phyloP scores from a whole-genome alignment of 2,888 invertebrate genomes.

The Rotaria magnacalcarata region DNA sequence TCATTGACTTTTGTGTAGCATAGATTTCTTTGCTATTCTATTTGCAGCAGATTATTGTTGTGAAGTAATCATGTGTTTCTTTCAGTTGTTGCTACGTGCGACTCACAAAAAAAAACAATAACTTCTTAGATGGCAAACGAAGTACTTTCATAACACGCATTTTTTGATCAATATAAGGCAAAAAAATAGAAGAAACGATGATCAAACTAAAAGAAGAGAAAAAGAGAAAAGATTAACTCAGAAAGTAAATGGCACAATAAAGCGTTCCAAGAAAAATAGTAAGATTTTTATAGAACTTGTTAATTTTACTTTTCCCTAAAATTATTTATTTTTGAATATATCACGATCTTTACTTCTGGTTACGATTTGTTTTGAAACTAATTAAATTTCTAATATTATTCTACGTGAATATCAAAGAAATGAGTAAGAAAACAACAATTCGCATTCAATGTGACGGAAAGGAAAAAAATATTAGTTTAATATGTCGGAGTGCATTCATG shows the following conservation, averaged over 20 bases:
- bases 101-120: not conserved
- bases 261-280: not conserved
- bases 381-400: too few species aligned
- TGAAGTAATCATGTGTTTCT: not conserved
- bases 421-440: not conserved
- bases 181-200: not conserved
- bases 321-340: not conserved
- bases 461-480: not conserved
- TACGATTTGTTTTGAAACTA: too few species aligned
- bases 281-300: not conserved
- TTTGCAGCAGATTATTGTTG: not conserved
- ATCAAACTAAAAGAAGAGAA: not conserved
- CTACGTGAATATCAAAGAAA: not conserved
- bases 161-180: not conserved
- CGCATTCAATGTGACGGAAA: not conserved
- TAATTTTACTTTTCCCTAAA: not conserved
- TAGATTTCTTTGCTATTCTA: not conserved
- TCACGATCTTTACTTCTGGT: not conserved
- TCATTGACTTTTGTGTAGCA: not conserved
- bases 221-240: not conserved
- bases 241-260: slow-evolving; percentile 18
- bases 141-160: not conserved
- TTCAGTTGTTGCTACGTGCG: not conserved
- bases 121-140: not conserved
- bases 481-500: not conserved